Percentiles rank a stretch among this genome's conserved stretches.
These are phyloP conservation scores for Limosa lapponica DNA, from an alignment of 2,797 vertebrate genomes.

Conservation along the genomic window DNA sequence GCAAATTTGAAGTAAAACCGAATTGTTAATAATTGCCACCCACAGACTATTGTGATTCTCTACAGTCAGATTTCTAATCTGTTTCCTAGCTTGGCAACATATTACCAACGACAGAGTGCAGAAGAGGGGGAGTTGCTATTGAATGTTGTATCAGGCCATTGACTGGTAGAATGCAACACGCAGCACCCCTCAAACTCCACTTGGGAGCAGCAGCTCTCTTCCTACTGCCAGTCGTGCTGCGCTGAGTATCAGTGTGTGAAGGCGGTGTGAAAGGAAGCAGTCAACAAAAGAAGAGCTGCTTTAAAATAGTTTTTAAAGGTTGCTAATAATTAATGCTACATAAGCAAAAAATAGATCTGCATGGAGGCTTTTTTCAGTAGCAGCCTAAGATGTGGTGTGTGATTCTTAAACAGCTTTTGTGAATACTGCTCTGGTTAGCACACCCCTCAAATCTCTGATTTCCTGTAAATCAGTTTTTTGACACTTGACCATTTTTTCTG, in stretches of 20 bases:
- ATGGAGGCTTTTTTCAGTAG: background rate
- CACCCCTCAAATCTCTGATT: background rate
- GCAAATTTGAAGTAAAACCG: background rate
- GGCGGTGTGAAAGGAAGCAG: background rate
- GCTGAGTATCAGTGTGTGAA: background rate
- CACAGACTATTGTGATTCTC: background rate
- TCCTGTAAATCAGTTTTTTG: background rate
- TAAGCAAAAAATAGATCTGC: background rate
- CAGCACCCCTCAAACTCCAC: background rate
- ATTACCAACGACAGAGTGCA: background rate
- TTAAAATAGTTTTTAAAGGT: background rate
- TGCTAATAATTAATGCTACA: background rate
- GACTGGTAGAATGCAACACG: background rate
- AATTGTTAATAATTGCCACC: background rate
- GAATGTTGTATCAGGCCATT: background rate
- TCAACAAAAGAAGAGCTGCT: background rate
- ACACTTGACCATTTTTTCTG: background rate
- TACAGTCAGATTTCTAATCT: background rate
- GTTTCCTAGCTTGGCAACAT: background rate
- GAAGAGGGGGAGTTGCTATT: background rate
- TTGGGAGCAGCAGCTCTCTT: constrained; percentile 62
- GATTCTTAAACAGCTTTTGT: background rate
- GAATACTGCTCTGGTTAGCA: background rate
- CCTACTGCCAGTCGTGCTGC: background rate
- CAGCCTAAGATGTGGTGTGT: background rate